Percentiles rank a stretch among this genome's conserved stretches.
phyloP scores from a whole-genome alignment of 1,140 invertebrate genomes.

The Lanistes nyassanus region DNA sequence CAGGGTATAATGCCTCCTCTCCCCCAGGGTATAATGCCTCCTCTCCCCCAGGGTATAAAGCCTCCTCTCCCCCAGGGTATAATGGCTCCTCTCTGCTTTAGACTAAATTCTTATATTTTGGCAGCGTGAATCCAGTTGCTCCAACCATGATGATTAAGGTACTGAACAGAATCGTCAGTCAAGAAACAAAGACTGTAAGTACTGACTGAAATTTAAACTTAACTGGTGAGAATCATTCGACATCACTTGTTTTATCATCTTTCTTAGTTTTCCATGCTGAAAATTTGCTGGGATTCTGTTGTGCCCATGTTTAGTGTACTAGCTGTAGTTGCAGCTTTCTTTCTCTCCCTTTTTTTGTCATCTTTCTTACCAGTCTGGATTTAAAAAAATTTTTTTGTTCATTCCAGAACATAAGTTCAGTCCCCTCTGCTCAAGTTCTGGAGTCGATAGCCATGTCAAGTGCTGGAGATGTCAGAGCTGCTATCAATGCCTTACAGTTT shows the following conservation, averaged over 20 bases:
- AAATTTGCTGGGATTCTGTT: no score
- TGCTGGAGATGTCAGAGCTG: constrained; percentile 62
- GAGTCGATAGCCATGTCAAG: constrained; percentile 61
- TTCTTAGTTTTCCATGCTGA: no score
- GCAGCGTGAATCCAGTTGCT: constrained; percentile 64
- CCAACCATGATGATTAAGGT: constrained; percentile 62
- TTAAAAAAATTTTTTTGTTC: constrained; percentile 42
- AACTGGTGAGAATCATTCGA: neutral
- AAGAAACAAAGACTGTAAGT: constrained; percentile 45
- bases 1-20: no score
- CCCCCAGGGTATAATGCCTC: no score
- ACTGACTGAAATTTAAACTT: neutral
- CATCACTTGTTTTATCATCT: no score
- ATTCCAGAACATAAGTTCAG: no score
- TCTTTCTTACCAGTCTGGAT: neutral
- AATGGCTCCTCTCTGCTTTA: no score
- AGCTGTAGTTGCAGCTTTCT: neutral
- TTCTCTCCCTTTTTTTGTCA: neutral
- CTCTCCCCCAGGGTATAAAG: no score
- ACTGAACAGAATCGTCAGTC: constrained; percentile 52
- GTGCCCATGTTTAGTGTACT: neutral
- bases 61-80: no score
- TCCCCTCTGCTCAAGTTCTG: constrained; percentile 50
- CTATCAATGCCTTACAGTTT: constrained; percentile 66
- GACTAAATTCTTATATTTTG: neutral